A percentile compares a stretch with the other conserved stretches of the same genome.
These are phyloP conservation scores for Lacerta viridis DNA, from an alignment of 2,797 vertebrate species.

Conservation along the genomic window DNA sequence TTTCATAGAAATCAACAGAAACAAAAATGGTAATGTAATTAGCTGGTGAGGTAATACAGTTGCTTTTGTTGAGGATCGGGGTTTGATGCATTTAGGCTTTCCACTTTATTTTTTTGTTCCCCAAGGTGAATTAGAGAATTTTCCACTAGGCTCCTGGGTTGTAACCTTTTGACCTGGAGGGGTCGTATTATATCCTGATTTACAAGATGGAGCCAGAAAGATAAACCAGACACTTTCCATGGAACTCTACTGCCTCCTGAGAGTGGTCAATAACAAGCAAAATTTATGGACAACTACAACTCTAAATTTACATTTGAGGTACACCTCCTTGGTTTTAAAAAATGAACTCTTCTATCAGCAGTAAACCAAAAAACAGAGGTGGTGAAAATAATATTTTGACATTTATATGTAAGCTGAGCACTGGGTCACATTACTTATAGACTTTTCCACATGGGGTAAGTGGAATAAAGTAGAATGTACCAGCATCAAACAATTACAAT, in stretches of 20 bases:
- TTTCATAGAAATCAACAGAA: too few species aligned
- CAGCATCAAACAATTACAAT: not conserved
- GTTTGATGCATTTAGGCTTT: too few species aligned
- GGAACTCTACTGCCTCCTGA: constrained; percentile 15
- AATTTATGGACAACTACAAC: not conserved
- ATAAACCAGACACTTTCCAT: constrained; percentile 8
- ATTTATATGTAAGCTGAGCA: not conserved
- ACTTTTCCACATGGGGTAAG: too few species aligned
- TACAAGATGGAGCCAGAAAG: constrained; percentile 13
- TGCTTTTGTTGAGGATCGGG: too few species aligned
- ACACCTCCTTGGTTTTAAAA: constrained; percentile 10
- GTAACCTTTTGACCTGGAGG: constrained; percentile 33
- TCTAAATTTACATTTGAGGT: constrained; percentile 36
- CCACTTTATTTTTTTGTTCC: constrained; percentile 19
- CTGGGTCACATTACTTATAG: too few species aligned
- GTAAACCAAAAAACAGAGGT: constrained; percentile 44
- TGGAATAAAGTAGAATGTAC: too few species aligned
- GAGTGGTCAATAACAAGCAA: not conserved
- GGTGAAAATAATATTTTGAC: not conserved
- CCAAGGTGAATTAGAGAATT: constrained; percentile 23
- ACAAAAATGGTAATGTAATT: too few species aligned
- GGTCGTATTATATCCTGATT: constrained; percentile 39
- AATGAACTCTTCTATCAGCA: constrained; percentile 25
- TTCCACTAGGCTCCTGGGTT: constrained; percentile 35
- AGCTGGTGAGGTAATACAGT: too few species aligned